Evolutionary conservation across 2,113 vertebrate genomes (phyloP).

Genomic region (Bambusicola thoracicus): DNA sequence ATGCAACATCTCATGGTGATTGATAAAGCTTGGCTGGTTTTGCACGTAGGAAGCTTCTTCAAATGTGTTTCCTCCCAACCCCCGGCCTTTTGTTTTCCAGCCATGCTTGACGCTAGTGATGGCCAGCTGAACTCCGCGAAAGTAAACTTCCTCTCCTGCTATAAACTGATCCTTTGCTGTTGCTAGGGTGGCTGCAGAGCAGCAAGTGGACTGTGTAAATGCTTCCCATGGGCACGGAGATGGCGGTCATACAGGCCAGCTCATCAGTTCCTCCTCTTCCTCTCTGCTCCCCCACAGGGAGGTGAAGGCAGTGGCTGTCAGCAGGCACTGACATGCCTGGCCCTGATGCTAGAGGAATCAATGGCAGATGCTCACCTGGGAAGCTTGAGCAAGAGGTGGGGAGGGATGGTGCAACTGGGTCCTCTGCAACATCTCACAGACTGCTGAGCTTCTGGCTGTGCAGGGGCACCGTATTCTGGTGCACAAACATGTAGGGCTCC

Average conservation of each 20-base stretch:
- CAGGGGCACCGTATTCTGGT: neutral
- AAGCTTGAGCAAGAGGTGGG: slow-evolving; percentile 32
- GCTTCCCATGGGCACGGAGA: slow-evolving; percentile 38
- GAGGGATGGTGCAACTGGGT: slow-evolving; percentile 36
- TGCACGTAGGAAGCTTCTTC: slow-evolving; percentile 61
- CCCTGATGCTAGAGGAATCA: slow-evolving; percentile 38
- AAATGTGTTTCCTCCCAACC: slow-evolving; percentile 71
- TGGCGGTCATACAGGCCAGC: slow-evolving; percentile 3
- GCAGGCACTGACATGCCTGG: neutral
- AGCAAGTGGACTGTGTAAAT: slow-evolving; percentile 62
- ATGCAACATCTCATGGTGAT: slow-evolving; percentile 6
- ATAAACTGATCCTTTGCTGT: slow-evolving; percentile 77
- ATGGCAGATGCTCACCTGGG: slow-evolving; percentile 58
- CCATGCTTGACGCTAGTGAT: slow-evolving; percentile 55
- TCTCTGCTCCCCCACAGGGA: neutral
- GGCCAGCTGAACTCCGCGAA: slow-evolving; percentile 71
- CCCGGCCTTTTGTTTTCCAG: slow-evolving; percentile 73
- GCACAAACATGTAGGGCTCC: neutral
- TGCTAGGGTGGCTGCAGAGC: slow-evolving; percentile 72
- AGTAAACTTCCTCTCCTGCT: slow-evolving; percentile 77
- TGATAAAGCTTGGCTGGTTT: slow-evolving; percentile 22
- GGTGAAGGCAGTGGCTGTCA: neutral
- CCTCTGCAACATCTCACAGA: neutral
- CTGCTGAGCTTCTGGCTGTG: neutral
- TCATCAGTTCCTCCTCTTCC: slow-evolving; percentile 1